Evolutionary conservation across 2,113 vertebrate genomes (phyloP).

Genomic region (Corythaeola cristata): DNA sequence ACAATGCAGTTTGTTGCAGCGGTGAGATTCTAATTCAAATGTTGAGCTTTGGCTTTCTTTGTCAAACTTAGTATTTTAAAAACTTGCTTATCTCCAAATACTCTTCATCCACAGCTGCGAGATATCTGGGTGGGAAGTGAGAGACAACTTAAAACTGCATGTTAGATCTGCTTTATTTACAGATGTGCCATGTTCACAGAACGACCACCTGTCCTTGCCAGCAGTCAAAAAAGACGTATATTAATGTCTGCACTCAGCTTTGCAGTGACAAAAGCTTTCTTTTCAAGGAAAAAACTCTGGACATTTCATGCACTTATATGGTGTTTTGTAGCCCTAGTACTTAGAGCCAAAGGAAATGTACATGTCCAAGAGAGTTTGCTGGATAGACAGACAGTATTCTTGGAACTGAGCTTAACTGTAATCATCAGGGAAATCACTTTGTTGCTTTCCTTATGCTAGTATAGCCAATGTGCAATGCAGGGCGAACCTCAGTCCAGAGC

Average conservation of each 20-base stretch:
- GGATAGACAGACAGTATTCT: constrained; percentile 46
- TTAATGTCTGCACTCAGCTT: background rate
- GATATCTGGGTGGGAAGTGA: background rate
- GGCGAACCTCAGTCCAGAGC: background rate
- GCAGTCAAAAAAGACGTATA: background rate
- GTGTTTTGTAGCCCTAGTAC: constrained; percentile 30
- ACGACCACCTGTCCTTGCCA: background rate
- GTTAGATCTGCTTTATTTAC: background rate
- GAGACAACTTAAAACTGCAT: background rate
- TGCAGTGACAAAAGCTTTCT: background rate
- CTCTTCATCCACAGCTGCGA: background rate
- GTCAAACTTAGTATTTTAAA: background rate
- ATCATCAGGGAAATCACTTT: constrained; percentile 39
- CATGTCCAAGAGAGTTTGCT: constrained; percentile 49
- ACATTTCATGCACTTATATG: constrained; percentile 58
- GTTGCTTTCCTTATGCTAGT: constrained; percentile 2
- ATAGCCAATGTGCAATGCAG: background rate
- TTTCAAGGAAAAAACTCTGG: background rate
- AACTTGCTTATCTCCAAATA: background rate
- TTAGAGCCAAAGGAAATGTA: constrained; percentile 57
- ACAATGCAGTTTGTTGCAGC: background rate
- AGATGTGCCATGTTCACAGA: background rate
- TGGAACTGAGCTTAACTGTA: constrained; percentile 38
- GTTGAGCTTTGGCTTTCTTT: background rate
- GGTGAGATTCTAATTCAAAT: background rate